A percentile compares a stretch with the other conserved stretches of the same genome.
Conservation (phyloP, 2,113 vertebrate species). For the Chionodraco myersi region DNA sequence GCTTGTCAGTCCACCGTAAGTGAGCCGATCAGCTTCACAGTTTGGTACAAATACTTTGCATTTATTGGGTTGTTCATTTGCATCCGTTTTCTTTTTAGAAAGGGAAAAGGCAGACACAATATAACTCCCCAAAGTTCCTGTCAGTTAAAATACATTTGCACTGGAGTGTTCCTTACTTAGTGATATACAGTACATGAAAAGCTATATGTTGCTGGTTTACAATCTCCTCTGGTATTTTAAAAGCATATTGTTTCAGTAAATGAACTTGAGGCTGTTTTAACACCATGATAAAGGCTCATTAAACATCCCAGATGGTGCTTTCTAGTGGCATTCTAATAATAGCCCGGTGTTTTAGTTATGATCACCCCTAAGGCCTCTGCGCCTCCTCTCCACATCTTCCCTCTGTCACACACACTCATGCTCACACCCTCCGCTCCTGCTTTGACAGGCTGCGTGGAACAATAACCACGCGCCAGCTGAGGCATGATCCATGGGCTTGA, state of each 20-base stretch:
- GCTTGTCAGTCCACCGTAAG: no score
- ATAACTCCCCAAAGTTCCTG: background rate
- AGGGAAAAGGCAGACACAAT: background rate
- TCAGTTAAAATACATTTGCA: background rate
- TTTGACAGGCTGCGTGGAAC: conserved; percentile 69
- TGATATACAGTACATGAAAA: background rate
- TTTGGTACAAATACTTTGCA: no score
- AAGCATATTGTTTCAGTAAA: conserved; percentile 77
- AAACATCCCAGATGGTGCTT: conserved; percentile 82
- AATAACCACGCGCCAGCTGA: conserved; percentile 81
- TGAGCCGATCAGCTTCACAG: no score
- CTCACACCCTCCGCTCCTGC: conserved; percentile 53
- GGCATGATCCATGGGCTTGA: conserved; percentile 81
- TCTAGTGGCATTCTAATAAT: conserved; percentile 78
- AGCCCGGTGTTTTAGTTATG: conserved; percentile 71
- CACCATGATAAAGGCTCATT: conserved; percentile 71
- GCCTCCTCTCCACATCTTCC: conserved; percentile 64
- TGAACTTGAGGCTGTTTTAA: conserved; percentile 73
- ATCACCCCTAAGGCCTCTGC: conserved; percentile 68
- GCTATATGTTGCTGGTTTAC: conserved; percentile 48
- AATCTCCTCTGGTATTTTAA: conserved; percentile 60
- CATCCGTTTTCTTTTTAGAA: background rate
- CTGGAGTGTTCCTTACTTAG: background rate
- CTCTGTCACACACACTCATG: conserved; percentile 48
- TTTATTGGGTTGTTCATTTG: no score